Conservation (phyloP, 1,140 invertebrate genomes). For the Druon quercuslanigerum region DNA sequence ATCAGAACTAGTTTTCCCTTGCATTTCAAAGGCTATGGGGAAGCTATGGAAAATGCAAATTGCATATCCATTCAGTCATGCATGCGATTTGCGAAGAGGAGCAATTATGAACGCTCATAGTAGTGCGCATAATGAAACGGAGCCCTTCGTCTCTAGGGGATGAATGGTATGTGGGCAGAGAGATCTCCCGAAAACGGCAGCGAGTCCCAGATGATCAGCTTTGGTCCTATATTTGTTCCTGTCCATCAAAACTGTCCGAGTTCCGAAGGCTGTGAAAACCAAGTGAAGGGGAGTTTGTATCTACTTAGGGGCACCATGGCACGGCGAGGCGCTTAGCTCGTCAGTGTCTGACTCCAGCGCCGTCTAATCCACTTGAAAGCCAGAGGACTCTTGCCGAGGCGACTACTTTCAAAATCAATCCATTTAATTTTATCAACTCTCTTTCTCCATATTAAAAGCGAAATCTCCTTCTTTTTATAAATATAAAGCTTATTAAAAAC, state of each 20-base stretch:
- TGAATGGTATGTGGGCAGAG: too few relatives aligned
- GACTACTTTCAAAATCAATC: too few relatives aligned
- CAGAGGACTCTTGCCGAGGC: too few relatives aligned
- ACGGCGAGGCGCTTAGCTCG: conserved; percentile 10
- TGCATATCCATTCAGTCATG: not conserved
- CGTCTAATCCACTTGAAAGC: conserved; percentile 49
- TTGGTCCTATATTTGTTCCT: conserved; percentile 54
- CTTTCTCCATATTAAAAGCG: too few relatives aligned
- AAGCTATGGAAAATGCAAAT: conserved; percentile 16
- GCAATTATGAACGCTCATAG: not conserved
- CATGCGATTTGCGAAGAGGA: not conserved
- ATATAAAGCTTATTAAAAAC: too few relatives aligned
- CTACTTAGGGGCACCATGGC: not conserved
- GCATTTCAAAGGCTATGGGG: too few relatives aligned
- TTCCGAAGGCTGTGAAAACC: not conserved
- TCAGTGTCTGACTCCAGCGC: not conserved
- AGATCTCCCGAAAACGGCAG: too few relatives aligned
- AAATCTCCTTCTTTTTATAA: too few relatives aligned
- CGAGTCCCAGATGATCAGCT: conserved; percentile 1
- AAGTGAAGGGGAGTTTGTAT: not conserved
- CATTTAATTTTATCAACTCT: too few relatives aligned
- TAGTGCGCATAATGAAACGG: conserved; percentile 26
- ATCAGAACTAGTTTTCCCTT: too few relatives aligned
- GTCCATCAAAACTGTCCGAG: conserved; percentile 53
- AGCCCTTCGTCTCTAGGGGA: not conserved